phyloP scores from a whole-genome alignment of 2,888 invertebrate species.

The Eupeodes luniger region DNA sequence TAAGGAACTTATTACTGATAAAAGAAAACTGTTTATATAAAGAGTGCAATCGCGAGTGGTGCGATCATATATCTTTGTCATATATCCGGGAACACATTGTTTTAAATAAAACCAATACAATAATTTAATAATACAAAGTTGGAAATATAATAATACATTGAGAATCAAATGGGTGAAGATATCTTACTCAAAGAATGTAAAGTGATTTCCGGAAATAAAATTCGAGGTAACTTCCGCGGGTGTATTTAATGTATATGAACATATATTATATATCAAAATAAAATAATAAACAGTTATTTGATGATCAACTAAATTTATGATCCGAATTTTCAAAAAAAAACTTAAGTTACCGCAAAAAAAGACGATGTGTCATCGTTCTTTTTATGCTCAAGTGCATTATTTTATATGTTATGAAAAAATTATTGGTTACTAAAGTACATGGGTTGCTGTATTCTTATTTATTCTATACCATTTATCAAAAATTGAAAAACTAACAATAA shows the following conservation, averaged over 20 bases:
- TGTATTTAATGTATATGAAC: background rate
- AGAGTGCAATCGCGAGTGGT: background rate
- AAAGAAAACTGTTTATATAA: conserved; percentile 36
- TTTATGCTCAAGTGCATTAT: background rate
- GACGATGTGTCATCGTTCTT: background rate
- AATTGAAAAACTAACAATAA: no score
- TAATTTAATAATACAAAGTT: background rate
- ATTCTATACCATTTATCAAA: no score
- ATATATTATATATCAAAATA: background rate
- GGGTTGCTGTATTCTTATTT: no score
- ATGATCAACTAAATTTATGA: background rate
- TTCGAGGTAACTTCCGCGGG: background rate
- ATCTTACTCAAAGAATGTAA: conserved; percentile 49
- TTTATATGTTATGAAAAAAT: no score
- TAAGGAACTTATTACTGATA: background rate
- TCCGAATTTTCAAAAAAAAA: background rate
- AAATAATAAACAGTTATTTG: background rate
- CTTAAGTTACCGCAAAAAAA: background rate
- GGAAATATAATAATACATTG: background rate
- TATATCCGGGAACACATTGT: background rate
- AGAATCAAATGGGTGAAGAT: conserved; percentile 58
- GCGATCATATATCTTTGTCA: background rate
- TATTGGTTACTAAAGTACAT: no score
- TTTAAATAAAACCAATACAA: background rate
- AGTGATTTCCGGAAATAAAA: conserved; percentile 44